Evolutionary conservation across 92 coral and sea anemone genomes (phyloP).

Genomic region (Epizoanthus illoricatus): DNA sequence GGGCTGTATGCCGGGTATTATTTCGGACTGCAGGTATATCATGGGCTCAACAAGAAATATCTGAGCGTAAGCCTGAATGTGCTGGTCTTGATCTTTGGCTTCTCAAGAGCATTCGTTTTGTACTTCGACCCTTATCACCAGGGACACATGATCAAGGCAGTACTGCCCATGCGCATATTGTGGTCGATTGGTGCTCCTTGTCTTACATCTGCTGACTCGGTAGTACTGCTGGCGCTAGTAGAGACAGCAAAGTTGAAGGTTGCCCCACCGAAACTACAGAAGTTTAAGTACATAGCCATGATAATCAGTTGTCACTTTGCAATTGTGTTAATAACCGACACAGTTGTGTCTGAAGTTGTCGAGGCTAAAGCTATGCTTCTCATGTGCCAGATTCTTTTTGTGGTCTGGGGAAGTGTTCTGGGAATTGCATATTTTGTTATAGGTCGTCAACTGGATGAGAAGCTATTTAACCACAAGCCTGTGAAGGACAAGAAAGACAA

Average conservation of each 20-base stretch:
- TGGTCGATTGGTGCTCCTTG: slow-evolving; percentile 80
- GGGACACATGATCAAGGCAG: slow-evolving; percentile 58
- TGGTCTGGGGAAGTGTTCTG: slow-evolving; percentile 63
- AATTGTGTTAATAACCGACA: slow-evolving; percentile 60
- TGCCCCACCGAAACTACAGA: slow-evolving; percentile 69
- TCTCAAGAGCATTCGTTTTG: slow-evolving; percentile 66
- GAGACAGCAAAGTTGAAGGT: slow-evolving; percentile 59
- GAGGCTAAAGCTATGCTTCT: slow-evolving; percentile 76
- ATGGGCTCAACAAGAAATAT: slow-evolving; percentile 66
- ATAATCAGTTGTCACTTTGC: slow-evolving; percentile 55
- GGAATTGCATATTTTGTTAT: slow-evolving; percentile 60
- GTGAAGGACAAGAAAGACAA: slow-evolving; percentile 55
- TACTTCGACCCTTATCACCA: slow-evolving; percentile 77
- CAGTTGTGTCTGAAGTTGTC: slow-evolving; percentile 57
- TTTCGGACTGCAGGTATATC: slow-evolving; percentile 57
- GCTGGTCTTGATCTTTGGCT: slow-evolving; percentile 61
- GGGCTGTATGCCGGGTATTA: slow-evolving; percentile 68
- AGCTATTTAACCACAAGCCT: slow-evolving; percentile 57
- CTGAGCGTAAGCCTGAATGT: slow-evolving; percentile 62
- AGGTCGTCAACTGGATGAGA: slow-evolving; percentile 61
- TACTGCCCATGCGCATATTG: slow-evolving; percentile 61
- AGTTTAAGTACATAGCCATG: slow-evolving; percentile 40
- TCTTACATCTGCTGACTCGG: slow-evolving; percentile 70
- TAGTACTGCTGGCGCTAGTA: slow-evolving; percentile 61
- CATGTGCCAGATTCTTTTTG: slow-evolving; percentile 69